Evolutionary conservation across 1,140 invertebrate genomes (phyloP).

Genomic region (Drosophila carrolli): DNA sequence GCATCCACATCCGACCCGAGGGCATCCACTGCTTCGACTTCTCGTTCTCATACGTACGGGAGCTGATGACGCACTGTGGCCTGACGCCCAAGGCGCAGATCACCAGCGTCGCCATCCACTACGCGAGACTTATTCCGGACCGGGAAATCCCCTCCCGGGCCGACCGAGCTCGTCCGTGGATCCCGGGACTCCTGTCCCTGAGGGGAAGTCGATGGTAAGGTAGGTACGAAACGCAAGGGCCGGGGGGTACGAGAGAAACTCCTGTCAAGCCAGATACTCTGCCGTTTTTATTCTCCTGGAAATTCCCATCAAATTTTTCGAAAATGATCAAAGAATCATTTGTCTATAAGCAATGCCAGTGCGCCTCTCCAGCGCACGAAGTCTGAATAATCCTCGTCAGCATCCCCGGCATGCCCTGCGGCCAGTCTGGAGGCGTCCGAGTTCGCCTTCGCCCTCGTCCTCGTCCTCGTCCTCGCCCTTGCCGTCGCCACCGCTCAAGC

Average conservation of each 20-base stretch:
- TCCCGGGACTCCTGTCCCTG: no score
- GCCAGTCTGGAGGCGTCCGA: slow-evolving; percentile 1
- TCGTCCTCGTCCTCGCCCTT: not conserved
- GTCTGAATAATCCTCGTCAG: slow-evolving; percentile 33
- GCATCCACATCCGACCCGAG: slow-evolving; percentile 7
- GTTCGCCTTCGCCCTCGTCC: not conserved
- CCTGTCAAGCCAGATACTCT: slow-evolving; percentile 20
- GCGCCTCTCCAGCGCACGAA: slow-evolving; percentile 56
- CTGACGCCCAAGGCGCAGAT: not conserved
- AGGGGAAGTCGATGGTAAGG: not conserved
- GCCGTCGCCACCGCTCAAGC: no score
- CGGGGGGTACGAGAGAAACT: slow-evolving; percentile 11
- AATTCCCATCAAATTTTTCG: slow-evolving; percentile 53
- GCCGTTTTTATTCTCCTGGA: slow-evolving; percentile 38
- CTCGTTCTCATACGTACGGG: slow-evolving; percentile 20
- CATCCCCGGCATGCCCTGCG: slow-evolving; percentile 4
- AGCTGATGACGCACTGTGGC: slow-evolving; percentile 17
- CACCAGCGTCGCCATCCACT: slow-evolving; percentile 22
- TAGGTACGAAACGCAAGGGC: not conserved
- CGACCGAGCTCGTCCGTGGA: not conserved
- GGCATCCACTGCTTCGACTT: slow-evolving; percentile 16
- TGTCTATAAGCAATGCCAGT: slow-evolving; percentile 73
- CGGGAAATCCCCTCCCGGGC: not conserved
- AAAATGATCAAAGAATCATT: slow-evolving; percentile 72
- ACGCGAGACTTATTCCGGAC: not conserved